Percentiles rank a stretch among this genome's conserved stretches.
Evolutionary conservation across 2,113 vertebrate genomes (phyloP).

Genomic region (Poeciliopsis prolifica): DNA sequence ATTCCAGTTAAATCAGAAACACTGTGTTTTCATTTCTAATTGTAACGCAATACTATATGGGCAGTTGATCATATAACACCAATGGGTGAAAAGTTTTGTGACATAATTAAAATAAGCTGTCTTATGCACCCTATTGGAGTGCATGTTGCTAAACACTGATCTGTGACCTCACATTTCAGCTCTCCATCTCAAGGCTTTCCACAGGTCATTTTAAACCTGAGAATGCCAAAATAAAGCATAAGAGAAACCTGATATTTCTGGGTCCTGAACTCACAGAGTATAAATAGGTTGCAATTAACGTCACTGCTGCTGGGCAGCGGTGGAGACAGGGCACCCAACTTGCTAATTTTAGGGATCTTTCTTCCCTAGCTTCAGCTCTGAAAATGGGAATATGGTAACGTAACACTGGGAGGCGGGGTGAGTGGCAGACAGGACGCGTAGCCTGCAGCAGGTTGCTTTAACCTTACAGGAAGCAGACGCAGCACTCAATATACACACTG

Average conservation of each 20-base stretch:
- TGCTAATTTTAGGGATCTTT: conserved; percentile 78
- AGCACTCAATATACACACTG: background rate
- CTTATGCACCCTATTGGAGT: background rate
- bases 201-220: conserved; percentile 13
- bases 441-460: conserved; percentile 42
- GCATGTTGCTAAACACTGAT: conserved; percentile 13
- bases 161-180: conserved; percentile 8
- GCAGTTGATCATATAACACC: background rate
- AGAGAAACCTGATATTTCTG: conserved; percentile 77
- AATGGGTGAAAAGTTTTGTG: background rate
- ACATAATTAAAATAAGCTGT: no score
- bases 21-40: background rate
- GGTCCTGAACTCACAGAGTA: conserved; percentile 65
- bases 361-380: conserved; percentile 62
- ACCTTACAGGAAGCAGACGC: conserved; percentile 18
- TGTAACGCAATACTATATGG: background rate
- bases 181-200: conserved; percentile 30
- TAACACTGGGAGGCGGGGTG: conserved; percentile 52
- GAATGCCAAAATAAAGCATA: conserved; percentile 57
- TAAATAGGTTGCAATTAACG: conserved; percentile 78
- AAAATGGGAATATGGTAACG: conserved; percentile 70
- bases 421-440: conserved; percentile 22
- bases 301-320: conserved; percentile 68
- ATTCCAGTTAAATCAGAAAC: background rate
- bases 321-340: conserved; percentile 65